Conservation (phyloP, 2,113 vertebrate species). For the Phocoena phocoena region DNA sequence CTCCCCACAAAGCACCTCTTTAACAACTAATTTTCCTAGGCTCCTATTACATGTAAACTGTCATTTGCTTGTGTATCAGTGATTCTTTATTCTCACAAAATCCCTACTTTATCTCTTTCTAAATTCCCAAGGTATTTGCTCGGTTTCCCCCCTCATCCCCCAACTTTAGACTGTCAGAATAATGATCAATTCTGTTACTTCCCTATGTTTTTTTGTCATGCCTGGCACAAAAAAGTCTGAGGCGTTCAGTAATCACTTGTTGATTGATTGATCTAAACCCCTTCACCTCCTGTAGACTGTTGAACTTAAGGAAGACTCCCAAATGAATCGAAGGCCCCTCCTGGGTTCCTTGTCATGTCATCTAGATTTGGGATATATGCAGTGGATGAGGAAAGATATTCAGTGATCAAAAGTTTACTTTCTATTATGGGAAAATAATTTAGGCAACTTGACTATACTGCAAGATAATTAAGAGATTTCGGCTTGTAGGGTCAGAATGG, state of each 20-base stretch:
- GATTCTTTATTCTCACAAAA: neutral
- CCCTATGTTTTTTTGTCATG: neutral
- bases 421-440: neutral
- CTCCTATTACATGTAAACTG: neutral
- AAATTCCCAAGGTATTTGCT: neutral
- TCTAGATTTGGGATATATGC: neutral
- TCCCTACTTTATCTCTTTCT: neutral
- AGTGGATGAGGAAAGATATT: neutral
- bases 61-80: neutral
- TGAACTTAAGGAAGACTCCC: neutral
- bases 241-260: neutral
- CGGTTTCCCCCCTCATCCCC: neutral
- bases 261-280: neutral
- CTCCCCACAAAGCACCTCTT: neutral
- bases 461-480: neutral
- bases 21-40: slow-evolving; percentile 9
- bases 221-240: neutral
- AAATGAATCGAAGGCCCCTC: neutral
- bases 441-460: slow-evolving; percentile 28
- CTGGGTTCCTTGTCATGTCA: neutral
- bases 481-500: neutral
- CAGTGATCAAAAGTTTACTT: neutral
- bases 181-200: neutral
- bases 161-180: neutral
- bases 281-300: neutral